Base-by-base conservation (phyloP, 2,113 vertebrate genomes). In the Clarias magur region DNA sequence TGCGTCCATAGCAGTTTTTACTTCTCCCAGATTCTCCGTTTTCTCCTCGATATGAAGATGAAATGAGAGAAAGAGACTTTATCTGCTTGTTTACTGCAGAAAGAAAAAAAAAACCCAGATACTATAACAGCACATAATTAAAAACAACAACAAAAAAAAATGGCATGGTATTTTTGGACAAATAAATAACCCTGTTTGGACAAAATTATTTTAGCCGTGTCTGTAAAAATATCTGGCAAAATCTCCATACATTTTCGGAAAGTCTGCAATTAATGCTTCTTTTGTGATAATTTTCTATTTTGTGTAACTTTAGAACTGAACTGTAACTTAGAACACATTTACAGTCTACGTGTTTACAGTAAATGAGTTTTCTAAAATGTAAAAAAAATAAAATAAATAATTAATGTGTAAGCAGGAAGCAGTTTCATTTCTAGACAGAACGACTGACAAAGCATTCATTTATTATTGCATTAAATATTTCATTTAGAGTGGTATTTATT, bases 1-100 rank as follows among this genome's bases (percentile, higher is more conserved):
- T 95, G 13, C 94, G 94, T 89, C 98, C 98, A 0, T 93, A 98
- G 88, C 98, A 97, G 92, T 99, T 99, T 85, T 97, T 98, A 2
- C 84, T 95, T 85, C 96, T 88, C 0, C 98, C 98, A 0, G 92
- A 83, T 65, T 94, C 92, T 34, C 98, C 98, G 0, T 92, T 72
- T 53, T 92, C 89, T 15, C 96, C 98, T 27, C 90, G 95, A 87
- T 98, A 99, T 75, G 94, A 27, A 0, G 96, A 86, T 59, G 92
- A 84, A 59, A 99, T 90, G 0, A 95, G 91, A 0, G 96, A 93
- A 90, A 99, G 93, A 0, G 98, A 99, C 89, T 96, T 99, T 42
- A 96, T 91, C 23, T 96, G 94, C 27, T 27, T 92, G 91, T 98
- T 93, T 87, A 94, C 98, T 99, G 89, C 65, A 91, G 92, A 73